phyloP scores from a whole-genome alignment of 2,888 invertebrate species.

The Melieria omissa region DNA sequence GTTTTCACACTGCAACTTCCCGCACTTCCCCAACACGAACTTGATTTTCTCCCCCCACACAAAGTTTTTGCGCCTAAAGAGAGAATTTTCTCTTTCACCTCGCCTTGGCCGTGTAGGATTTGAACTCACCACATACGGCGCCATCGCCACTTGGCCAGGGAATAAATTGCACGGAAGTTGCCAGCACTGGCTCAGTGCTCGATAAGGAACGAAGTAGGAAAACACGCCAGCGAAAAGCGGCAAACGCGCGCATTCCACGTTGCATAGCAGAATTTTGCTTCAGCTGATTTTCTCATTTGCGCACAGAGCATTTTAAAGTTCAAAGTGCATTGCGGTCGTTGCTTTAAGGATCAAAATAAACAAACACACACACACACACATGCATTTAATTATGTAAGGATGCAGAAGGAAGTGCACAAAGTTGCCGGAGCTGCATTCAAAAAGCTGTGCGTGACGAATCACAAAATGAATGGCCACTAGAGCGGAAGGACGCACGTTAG shows the following conservation, averaged over 20 bases:
- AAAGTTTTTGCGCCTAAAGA: no score
- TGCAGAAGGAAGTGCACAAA: background rate
- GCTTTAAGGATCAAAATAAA: background rate
- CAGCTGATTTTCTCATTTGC: conserved; percentile 2
- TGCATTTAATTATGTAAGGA: conserved; percentile 2
- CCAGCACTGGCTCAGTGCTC: conserved; percentile 24
- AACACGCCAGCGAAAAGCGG: background rate
- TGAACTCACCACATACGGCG: no score
- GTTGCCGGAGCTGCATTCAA: background rate
- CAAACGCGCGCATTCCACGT: conserved; percentile 27
- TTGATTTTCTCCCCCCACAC: no score
- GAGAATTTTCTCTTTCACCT: no score
- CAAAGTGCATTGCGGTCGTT: conserved; percentile 13
- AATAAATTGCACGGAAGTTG: conserved; percentile 19
- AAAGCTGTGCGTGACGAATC: no score
- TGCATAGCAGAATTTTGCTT: background rate
- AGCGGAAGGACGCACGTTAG: background rate
- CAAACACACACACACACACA: background rate
- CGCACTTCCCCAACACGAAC: no score
- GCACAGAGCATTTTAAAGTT: conserved; percentile 18
- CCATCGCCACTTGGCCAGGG: no score
- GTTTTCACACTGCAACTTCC: no score
- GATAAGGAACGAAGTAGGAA: conserved; percentile 28
- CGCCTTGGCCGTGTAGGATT: no score
- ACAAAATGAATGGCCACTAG: no score